Evolutionary conservation across 1,140 invertebrate species (phyloP).

Genomic region (Cardiocondyla obscurior): DNA sequence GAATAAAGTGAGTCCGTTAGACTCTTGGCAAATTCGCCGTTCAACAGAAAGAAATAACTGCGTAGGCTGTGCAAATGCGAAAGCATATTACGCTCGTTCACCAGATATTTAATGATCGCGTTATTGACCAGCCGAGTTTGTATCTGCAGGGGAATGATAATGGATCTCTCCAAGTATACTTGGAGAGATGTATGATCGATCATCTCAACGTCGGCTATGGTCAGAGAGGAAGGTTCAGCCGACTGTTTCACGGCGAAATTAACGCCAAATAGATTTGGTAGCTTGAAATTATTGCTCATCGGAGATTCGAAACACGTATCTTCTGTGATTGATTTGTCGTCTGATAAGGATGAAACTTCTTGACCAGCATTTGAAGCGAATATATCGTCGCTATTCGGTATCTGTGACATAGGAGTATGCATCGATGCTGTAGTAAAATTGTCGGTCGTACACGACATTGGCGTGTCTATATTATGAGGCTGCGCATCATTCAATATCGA

Average conservation of each 20-base stretch:
- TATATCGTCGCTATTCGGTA: constrained; percentile 74
- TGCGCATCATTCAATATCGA: neutral
- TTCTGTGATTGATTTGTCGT: constrained; percentile 34
- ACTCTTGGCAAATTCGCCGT: constrained; percentile 89
- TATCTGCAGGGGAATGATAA: constrained; percentile 87
- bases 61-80: constrained; percentile 88
- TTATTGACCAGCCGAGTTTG: constrained; percentile 88
- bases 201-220: constrained; percentile 78
- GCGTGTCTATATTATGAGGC: constrained; percentile 68
- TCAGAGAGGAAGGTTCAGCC: constrained; percentile 60
- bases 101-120: constrained; percentile 88
- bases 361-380: constrained; percentile 25
- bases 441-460: constrained; percentile 82
- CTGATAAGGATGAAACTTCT: neutral
- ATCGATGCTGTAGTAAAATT: constrained; percentile 74
- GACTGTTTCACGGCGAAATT: constrained; percentile 38
- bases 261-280: constrained; percentile 14
- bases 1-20: constrained; percentile 88
- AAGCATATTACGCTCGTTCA: constrained; percentile 87
- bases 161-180: constrained; percentile 87
- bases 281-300: constrained; percentile 22
- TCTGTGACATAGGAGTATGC: constrained; percentile 71
- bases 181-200: constrained; percentile 84
- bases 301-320: neutral
- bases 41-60: constrained; percentile 90